phyloP scores from a whole-genome alignment of 2,113 vertebrate genomes.

The Rhadina sibilatrix region DNA sequence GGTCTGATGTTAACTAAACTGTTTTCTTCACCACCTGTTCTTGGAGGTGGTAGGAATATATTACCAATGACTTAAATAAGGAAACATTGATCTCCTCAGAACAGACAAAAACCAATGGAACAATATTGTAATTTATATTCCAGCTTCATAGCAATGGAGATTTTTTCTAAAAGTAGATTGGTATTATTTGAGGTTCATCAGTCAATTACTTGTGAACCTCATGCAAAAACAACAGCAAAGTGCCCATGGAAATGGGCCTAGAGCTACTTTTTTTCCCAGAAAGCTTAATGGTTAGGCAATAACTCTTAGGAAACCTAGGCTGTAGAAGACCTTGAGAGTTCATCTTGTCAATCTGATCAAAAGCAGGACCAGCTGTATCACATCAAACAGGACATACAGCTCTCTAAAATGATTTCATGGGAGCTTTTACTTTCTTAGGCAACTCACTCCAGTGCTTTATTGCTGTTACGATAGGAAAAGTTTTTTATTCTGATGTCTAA shows the following conservation, averaged over 20 bases:
- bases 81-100: neutral
- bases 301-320: neutral
- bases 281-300: neutral
- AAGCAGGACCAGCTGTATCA: neutral
- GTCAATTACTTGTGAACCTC: neutral
- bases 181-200: neutral
- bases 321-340: neutral
- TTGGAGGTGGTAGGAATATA: neutral
- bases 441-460: neutral
- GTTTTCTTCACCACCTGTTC: neutral
- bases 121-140: neutral
- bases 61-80: neutral
- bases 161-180: neutral
- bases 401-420: neutral
- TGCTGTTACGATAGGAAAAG: neutral
- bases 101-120: neutral
- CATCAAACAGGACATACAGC: neutral
- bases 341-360: neutral
- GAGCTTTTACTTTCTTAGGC: neutral
- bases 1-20: neutral
- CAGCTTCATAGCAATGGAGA: neutral
- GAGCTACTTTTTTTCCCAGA: neutral
- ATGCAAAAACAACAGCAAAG: neutral
- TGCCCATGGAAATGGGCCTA: neutral
- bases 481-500: neutral